Evolutionary conservation across 1,140 invertebrate genomes (phyloP), one percentile per base, ranked within the genome.

Genomic region (Linepithema humile): DNA sequence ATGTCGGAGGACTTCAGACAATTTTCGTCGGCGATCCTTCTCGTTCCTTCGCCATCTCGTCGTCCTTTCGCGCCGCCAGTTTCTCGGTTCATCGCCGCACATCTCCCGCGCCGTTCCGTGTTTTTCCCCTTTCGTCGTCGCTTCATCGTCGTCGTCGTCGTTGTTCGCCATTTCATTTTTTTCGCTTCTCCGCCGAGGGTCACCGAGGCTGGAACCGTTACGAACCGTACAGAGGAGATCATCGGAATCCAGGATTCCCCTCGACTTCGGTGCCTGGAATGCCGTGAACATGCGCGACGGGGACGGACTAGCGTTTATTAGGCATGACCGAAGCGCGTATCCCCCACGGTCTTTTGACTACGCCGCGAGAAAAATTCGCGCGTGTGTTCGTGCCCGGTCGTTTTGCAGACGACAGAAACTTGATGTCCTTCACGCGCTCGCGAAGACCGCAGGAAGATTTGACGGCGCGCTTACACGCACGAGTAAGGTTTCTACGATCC

Each of bases 281-380:
- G 53, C 9, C 55, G 40, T 15, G 64, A 84, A 88, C 67, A 80
- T 73, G 69, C 60, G 73, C 60, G 73, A 83, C n/a, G 15, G 35
- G 65, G 53, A 85, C 38, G 67, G 84, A 72, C 70, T 35, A 70
- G 73, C 69, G 73, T 88, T 89, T 89, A 89, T 89, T 89, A 86
- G 60, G 62, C 84, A 74, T 72, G 85, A 84, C 67, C 82, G 40
- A 80, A 78, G 67, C 6, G 32, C 7, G 40, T 50, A 12, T 53
- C 26, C n/a, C 40, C 32, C 40, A 26, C n/a, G 59, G 7, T 20
- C 53, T 17, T 26, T 26, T 20, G 17, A 57, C 23, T 17, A 38
- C 43, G 17, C 7, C 10, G 40, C 45, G 53, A 26, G 38, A 74
- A 74, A 82, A 74, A 60, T 55, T 82, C n/a, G 50, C 35, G 60